Evolutionary conservation across 2,113 vertebrate species (phyloP).

Genomic region (Ageneiosus marmoratus): DNA sequence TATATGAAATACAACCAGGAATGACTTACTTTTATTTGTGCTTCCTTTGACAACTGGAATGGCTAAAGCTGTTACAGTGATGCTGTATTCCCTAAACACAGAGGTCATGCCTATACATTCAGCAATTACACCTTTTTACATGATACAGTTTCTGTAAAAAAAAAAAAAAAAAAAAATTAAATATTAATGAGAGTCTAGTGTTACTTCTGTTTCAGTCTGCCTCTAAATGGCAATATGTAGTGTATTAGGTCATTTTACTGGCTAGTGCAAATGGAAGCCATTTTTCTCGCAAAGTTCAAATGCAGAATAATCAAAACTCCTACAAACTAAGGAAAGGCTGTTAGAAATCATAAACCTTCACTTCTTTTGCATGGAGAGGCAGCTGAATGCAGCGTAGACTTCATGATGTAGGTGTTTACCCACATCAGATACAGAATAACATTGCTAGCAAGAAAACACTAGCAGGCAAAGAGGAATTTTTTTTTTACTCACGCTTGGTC

Average conservation of each 20-base stretch:
- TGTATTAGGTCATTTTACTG: constrained; percentile 51
- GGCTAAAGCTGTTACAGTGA: constrained; percentile 12
- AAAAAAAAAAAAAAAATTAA: constrained; percentile 1
- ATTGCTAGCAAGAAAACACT: background rate
- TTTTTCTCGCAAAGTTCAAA: background rate
- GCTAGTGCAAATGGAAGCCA: constrained; percentile 47
- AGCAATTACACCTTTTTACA: constrained; percentile 28
- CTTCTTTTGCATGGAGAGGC: background rate
- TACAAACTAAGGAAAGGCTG: background rate
- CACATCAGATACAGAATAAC: background rate
- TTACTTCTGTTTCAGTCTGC: constrained; percentile 49
- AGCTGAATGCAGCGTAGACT: background rate
- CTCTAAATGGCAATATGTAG: constrained; percentile 59
- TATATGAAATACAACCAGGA: background rate
- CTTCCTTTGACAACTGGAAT: constrained; percentile 24
- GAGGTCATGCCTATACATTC: constrained; percentile 17
- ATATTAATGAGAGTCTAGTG: constrained; percentile 56
- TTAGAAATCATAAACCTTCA: constrained; percentile 8
- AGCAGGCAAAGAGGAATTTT: no score
- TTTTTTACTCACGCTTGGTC: background rate
- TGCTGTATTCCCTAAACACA: constrained; percentile 29
- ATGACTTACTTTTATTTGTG: constrained; percentile 40
- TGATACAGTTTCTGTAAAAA: background rate
- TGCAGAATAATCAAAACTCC: background rate
- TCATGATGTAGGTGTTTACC: background rate